Base-by-base conservation (phyloP, 2,888 invertebrate genomes). In the Xestia c-nigrum region DNA sequence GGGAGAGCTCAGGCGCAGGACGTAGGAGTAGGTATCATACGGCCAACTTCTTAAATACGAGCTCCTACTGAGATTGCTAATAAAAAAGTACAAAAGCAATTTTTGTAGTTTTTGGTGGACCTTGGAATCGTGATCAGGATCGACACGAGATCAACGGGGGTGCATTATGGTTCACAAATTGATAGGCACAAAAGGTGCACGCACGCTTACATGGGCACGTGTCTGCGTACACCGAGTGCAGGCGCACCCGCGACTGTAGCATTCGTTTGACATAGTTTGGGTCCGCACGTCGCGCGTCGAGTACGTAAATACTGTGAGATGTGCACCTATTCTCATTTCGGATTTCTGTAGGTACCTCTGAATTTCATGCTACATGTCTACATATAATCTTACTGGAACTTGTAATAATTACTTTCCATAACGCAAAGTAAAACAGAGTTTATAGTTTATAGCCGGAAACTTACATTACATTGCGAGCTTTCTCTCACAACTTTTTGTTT, bases 161-260 rank as follows among this genome's bases (percentile, higher is more conserved):
- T 24, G 3, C 31, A 6, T 57, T 24, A 52, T 52, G 21, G 50
- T 52, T 24, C 14, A 57, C 14, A 57, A 57, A 57, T 24, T n/a
- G n/a, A n/a, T n/a, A 24, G 24, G 14, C 24, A 24, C 24, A 55
- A 14, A 57, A 57, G 55, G n/a, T n/a, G 12, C 16, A n/a, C 19
- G 38, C 24, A 52, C 43, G 38, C 50, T 5, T 4, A 38, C n/a
- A 38, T 16, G 19, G 9, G 16, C 57, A 50, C 68, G 80, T 24
- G 50, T 61, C 10, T 19, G 21, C 1, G 38, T 38, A 21, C 21
- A 16, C 12, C 52, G n/a, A 81, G 77, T 73, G 46, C 77, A 46
- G 0, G 40, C n/a, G 80, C 52, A 72, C 63, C 14, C n/a, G 14
- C 64, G 43, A 43, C 64, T 16, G 0, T 16, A 43, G 43, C 43